These are phyloP conservation scores for Calliscelio sp. DNA, from an alignment of 2,888 invertebrate genomes.

Conservation along the genomic window DNA sequence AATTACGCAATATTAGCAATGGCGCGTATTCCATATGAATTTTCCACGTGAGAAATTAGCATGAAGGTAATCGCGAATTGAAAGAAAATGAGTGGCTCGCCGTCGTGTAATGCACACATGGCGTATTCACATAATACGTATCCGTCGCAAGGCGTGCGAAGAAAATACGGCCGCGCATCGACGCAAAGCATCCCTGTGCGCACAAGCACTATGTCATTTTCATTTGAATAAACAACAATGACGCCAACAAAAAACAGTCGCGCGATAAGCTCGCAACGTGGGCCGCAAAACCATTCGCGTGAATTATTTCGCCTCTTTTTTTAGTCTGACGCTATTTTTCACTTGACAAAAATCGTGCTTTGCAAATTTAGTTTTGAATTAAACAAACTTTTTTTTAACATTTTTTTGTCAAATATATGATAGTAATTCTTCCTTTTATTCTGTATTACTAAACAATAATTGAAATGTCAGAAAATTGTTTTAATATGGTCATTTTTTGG, in stretches of 20 bases:
- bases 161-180: slow-evolving; percentile 20
- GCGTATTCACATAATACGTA: slow-evolving; percentile 49
- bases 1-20: slow-evolving; percentile 32
- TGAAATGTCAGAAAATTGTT: no score
- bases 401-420: no score
- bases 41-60: slow-evolving; percentile 61
- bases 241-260: background rate
- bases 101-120: slow-evolving; percentile 46
- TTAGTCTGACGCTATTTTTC: background rate
- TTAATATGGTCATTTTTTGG: no score
- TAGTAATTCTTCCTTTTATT: no score
- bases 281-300: background rate
- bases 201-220: slow-evolving; percentile 36
- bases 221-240: slow-evolving; percentile 45
- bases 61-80: slow-evolving; percentile 51
- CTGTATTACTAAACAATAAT: no score
- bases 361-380: no score
- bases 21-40: slow-evolving; percentile 39
- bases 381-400: no score
- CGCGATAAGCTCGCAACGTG: background rate
- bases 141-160: slow-evolving; percentile 55
- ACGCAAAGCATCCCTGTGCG: slow-evolving; percentile 21
- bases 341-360: no score
- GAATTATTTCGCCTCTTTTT: background rate
- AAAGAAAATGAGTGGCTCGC: slow-evolving; percentile 57